Base-by-base conservation (phyloP, 2,113 vertebrate species). In the Morone chrysops region DNA sequence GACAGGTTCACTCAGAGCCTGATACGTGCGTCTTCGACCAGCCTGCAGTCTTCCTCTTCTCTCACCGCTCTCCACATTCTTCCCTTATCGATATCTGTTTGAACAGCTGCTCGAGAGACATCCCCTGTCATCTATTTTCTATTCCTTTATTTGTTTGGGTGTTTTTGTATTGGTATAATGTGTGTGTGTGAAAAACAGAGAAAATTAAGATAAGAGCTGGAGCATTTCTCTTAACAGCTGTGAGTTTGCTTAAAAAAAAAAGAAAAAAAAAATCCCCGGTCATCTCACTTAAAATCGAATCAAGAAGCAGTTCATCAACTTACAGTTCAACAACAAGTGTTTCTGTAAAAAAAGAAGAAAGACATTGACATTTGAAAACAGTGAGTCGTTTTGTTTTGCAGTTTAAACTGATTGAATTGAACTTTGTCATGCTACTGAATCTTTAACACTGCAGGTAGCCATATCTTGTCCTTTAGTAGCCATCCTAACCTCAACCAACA, bases 31-130 rank as follows among this genome's bases (percentile, higher is more conserved):
- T 53, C 68, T 43, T 50, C n/a, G 73, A 83, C 74, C 74, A 63
- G 67, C 85, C 86, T 47, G n/a, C 89, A 77, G 91, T 89, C 91
- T 91, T 92, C 93, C 90, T 90, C 80, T 60, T 56, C 81, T 81
- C 72, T 77, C 78, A 73, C 78, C 22, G 36, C 78, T 2, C 41
- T 81, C 80, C 71, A 73, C 69, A 18, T 75, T 83, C 69, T 86
- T 85, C 71, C 73, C 59, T 72, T 63, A 67, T 78, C 6, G 11
- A 75, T 62, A 70, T 75, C 72, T 74, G 77, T 89, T 81, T 89
- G 47, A 90, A 77, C 89, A 90, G 92, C 92, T 93, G 92, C 90
- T 92, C 89, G 56, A 82, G 43, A 80, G 47, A 74, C 60, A 25
- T 22, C 69, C 43, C 16, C 41, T 43, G 40, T 71, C 38, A 38